Base-by-base conservation (phyloP, 2,888 invertebrate genomes). In the Drosophila fungiperda region DNA sequence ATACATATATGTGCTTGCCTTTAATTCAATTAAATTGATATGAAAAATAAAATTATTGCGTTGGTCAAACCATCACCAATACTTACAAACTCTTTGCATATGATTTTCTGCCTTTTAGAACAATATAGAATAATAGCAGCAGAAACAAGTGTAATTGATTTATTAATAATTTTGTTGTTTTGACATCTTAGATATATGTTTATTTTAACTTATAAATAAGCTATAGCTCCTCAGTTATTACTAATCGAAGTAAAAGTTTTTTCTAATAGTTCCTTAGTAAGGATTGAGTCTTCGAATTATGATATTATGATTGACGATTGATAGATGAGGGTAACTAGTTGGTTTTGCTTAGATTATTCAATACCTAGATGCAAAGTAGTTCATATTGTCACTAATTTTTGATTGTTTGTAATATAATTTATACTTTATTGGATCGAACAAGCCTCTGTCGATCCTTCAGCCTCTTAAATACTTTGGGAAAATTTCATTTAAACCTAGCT, bases 21-120 rank as follows among this genome's bases (percentile, higher is more conserved):
- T 75, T 82, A 82, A 84, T 89, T 88, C 63, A 89, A 87, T 84
- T 88, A 87, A 80, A 87, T 78, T 75, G 59, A 71, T 50, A 59
- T 48, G 55, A 52, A 52, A 52, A 55, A 68, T 49, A 33, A 49
- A 64, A 29, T 45, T 69, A 59, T 71, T 66, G 55, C 54, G 60
- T 57, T 38, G 11, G 26, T 23, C 33, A 55, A 38, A 15, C 23
- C 45, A 15, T 45, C 32, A 53, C 48, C 61, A 32, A 23, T 35
- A 17, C 20, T 29, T 11, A 5, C 23, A 48, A 49, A 48, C 59
- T 49, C 55, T 73, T 26, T 8, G 5, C 23, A 32, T 1, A 23
- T 15, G 48, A 20, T 35, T 17, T 32, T 26, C 17, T 38, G 11
- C 20, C 11, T 42, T 20, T 11, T 42, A 12, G 3, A 20, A n/a